Conservation (phyloP, 2,888 invertebrate species). For the Trachelus tabidus region DNA sequence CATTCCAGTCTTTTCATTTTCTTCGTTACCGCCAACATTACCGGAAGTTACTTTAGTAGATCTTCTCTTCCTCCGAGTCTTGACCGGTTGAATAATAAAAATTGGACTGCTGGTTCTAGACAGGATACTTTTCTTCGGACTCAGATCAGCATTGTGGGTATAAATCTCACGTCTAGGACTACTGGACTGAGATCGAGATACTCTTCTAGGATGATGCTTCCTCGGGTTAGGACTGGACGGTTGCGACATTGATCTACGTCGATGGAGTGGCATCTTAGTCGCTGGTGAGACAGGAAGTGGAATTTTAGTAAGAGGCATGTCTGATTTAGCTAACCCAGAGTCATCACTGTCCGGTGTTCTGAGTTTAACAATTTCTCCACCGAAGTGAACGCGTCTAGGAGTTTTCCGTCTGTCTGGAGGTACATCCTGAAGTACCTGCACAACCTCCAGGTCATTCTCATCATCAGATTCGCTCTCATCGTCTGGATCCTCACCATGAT, state of each 20-base stretch:
- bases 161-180: slow-evolving; percentile 52
- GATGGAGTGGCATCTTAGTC: slow-evolving; percentile 57
- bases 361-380: slow-evolving; percentile 88
- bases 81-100: slow-evolving; percentile 8
- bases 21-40: background rate
- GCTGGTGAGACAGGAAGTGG: slow-evolving; percentile 67
- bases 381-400: slow-evolving; percentile 82
- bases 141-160: slow-evolving; percentile 53
- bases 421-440: slow-evolving; percentile 14
- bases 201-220: slow-evolving; percentile 18
- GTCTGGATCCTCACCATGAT: slow-evolving; percentile 31
- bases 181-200: slow-evolving; percentile 47
- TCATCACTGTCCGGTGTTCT: slow-evolving; percentile 87
- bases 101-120: slow-evolving; percentile 35
- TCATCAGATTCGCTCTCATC: slow-evolving; percentile 44
- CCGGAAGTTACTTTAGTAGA: background rate
- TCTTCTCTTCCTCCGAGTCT: slow-evolving; percentile 12
- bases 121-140: slow-evolving; percentile 60
- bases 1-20: background rate
- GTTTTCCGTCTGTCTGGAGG: slow-evolving; percentile 67
- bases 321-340: slow-evolving; percentile 38
- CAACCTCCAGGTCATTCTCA: slow-evolving; percentile 58
- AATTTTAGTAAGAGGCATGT: slow-evolving; percentile 56
- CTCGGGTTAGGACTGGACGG: slow-evolving; percentile 36
- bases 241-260: slow-evolving; percentile 22